Evolutionary conservation across 2,888 invertebrate species (phyloP).

Genomic region (Drosophila tanythrix): DNA sequence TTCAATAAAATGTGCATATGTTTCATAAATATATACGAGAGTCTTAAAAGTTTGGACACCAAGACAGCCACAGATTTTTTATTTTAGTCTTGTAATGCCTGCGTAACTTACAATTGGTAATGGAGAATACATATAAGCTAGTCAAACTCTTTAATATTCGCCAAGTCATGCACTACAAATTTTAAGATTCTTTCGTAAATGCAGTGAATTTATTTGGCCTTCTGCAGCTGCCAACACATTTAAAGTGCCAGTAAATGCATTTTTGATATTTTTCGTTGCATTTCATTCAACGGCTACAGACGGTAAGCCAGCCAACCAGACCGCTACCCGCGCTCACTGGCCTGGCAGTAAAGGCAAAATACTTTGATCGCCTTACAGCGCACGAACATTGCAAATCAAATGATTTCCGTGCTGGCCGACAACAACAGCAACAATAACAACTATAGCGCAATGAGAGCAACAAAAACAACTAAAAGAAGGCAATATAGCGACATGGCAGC

Average conservation of each 20-base stretch:
- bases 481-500: constrained; percentile 59
- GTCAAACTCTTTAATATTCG: not conserved
- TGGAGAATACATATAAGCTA: not conserved
- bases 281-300: constrained; percentile 6
- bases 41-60: too few relatives aligned
- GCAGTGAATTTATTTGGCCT: not conserved
- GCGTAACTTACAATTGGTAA: not conserved
- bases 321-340: constrained; percentile 6
- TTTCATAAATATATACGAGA: not conserved
- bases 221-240: constrained; percentile 36
- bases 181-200: not conserved
- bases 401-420: constrained; percentile 75
- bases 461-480: constrained; percentile 28
- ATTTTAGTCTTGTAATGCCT: not conserved
- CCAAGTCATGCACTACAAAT: not conserved
- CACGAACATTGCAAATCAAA: constrained; percentile 78
- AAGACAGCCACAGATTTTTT: not conserved
- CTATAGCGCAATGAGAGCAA: constrained; percentile 31
- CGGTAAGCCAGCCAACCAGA: not conserved
- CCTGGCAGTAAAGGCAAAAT: constrained; percentile 57
- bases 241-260: constrained; percentile 35
- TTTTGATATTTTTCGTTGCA: constrained; percentile 44
- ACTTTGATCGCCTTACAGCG: constrained; percentile 73
- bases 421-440: constrained; percentile 36
- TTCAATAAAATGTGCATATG: not conserved